Evolutionary conservation across 2,888 invertebrate species (phyloP), one percentile per base, ranked within the genome.

Genomic region (Agonopterix heracliana): DNA sequence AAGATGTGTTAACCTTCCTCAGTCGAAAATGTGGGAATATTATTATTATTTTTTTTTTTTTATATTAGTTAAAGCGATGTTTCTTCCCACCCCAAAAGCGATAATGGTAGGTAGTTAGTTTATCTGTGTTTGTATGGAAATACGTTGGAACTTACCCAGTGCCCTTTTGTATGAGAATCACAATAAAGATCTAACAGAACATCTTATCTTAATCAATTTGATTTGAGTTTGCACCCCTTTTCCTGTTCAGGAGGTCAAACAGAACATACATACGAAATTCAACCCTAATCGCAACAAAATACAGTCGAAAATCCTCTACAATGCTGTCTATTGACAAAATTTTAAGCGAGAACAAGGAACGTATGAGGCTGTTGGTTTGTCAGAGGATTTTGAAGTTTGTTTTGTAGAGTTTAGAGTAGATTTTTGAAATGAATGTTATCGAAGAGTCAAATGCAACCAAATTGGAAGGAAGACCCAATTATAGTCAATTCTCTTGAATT

Each of bases 391-490:
- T 61, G 36, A 45, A 12, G 9, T 44, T 48, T 61, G 35, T 0
- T 9, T 54, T 51, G 14, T 34, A 53, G 52, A 43, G 4, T 49
- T 9, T 47, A 45, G 38, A 12, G 48, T 41, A 40, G 17, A 7
- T 49, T 48, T 52, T 56, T 8, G 36, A 26, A 11, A 0, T 51
- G 47, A 10, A 17, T n/a, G 1, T 5, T 9, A 12, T 12, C 40
- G 47, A 44, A 41, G 46, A 47, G 54, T 66, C 64, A 66, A 73
- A 68, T 72, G 68, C 71, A 70, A 57, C 70, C 62, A 59, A 68
- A 66, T 66, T 64, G 63, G 58, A 62, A 81, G 82, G 81, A 81
- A 77, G 76, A 54, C n/a, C 61, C 82, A 81, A 81, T 81, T 81
- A 79, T 67, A 63, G 63, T 57, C 81, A 81, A 81, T 81, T 80